Base-by-base conservation (phyloP, 2,797 vertebrate genomes). In the Ctenopoma multispine region DNA sequence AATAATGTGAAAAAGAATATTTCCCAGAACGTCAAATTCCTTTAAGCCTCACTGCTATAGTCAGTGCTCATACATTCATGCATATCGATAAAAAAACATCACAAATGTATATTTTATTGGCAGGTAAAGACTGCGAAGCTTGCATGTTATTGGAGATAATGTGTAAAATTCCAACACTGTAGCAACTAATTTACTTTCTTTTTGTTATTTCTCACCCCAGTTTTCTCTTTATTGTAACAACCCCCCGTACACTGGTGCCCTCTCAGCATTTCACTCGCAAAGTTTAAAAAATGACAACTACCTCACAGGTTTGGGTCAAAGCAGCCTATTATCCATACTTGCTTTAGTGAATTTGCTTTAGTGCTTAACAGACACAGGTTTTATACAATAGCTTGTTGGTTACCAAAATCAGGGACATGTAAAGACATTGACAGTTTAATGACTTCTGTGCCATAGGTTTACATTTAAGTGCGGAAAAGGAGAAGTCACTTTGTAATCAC, bases 401-500 rank as follows among this genome's bases (percentile, higher is more conserved):
- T 70, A 66, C 69, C n/a, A 5, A 76, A 61, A 71, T 61, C 61
- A 54, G 34, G 47, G 47, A 36, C 58, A 34, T 29, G 17, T 20
- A 15, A 48, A 47, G 49, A 44, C 51, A 31, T 38, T 46, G 40
- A 63, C 46, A 55, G 72, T 70, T 79, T 72, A 64, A 69, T 73
- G 56, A 21, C 29, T 44, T 41, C 46, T 51, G 36, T 60, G 58
- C 60, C 48, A 20, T 54, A 46, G 48, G 31, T 79, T 72, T 21
- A 55, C 38, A 17, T 53, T 72, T 20, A 23, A 67, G 67, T 77
- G 44, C 8, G 7, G 44, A 41, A 55, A 23, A 13, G 21, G 54
- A 76, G 56, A 69, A 61, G 31, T 46, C 58, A 63, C 47, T 38
- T 38, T 60, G 46, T 63, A 62, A 75, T 75, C 43, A 43, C 68